Percentiles rank a stretch among this genome's conserved stretches.
phyloP scores from a whole-genome alignment of 2,797 vertebrate genomes.

The Masticophis lateralis region DNA sequence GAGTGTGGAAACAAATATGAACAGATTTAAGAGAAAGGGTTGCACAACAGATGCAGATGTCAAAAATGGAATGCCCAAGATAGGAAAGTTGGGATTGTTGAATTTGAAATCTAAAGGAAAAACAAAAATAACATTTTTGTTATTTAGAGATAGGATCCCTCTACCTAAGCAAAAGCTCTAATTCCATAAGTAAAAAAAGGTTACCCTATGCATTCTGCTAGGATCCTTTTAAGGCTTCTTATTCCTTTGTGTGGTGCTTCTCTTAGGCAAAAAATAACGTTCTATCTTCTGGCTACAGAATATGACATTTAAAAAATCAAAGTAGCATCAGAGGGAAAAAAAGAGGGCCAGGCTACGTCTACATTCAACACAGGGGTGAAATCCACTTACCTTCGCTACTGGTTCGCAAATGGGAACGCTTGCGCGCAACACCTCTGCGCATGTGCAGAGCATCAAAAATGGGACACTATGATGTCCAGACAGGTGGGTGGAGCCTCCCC shows the following conservation, averaged over 20 bases:
- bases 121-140: slow-evolving; percentile 19
- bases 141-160: neutral
- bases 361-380: neutral
- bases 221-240: neutral
- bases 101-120: slow-evolving; percentile 32
- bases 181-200: neutral
- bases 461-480: too few relatives aligned
- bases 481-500: too few relatives aligned
- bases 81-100: slow-evolving; percentile 39
- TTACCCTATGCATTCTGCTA: neutral
- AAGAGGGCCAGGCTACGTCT: neutral
- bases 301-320: neutral
- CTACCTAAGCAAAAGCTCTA: neutral
- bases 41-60: slow-evolving; percentile 57
- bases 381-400: too few relatives aligned
- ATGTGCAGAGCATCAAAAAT: too few relatives aligned
- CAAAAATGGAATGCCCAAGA: slow-evolving; percentile 44
- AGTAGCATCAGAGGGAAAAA: neutral
- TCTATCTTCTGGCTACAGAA: neutral
- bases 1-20: slow-evolving; percentile 71
- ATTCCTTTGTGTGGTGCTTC: neutral
- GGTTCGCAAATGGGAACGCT: too few relatives aligned
- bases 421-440: too few relatives aligned
- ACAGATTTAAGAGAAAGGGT: slow-evolving; percentile 53
- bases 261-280: neutral